Evolutionary conservation across 2,113 vertebrate species (phyloP).

Genomic region (Catharus bicknelli): DNA sequence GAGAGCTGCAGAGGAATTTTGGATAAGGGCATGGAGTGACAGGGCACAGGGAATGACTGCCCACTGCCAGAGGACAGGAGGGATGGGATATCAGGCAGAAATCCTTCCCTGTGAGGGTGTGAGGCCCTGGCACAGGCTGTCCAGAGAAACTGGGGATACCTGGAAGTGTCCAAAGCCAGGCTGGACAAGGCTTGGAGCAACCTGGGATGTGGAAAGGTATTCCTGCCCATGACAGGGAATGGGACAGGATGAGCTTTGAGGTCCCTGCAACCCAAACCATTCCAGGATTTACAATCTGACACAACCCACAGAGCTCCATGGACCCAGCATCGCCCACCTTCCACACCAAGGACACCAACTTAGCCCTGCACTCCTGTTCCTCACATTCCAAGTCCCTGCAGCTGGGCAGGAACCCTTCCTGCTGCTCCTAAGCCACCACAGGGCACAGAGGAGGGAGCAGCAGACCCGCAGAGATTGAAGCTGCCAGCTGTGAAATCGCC

Average conservation of each 20-base stretch:
- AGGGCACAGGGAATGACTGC: neutral
- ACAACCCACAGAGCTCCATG: accelerated
- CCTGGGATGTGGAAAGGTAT: accelerated
- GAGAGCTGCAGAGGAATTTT: neutral
- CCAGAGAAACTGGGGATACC: neutral
- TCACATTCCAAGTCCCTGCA: neutral
- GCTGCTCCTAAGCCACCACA: neutral
- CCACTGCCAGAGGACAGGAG: neutral
- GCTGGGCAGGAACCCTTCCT: neutral
- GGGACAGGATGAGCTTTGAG: neutral
- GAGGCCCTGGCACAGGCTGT: accelerated
- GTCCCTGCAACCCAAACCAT: neutral
- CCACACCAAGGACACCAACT: neutral
- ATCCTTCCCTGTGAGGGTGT: accelerated
- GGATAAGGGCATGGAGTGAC: neutral
- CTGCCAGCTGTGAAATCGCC: constrained; percentile 62
- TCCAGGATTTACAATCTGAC: neutral
- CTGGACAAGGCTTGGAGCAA: neutral
- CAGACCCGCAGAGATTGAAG: neutral
- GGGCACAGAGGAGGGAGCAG: neutral
- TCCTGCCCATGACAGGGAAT: neutral
- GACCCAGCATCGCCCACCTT: accelerated
- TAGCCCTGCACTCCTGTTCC: accelerated
- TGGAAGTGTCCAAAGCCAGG: neutral
- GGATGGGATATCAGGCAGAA: neutral